These are phyloP conservation scores for Nephrotoma guestfalica DNA, from an alignment of 2,888 invertebrate species.

Conservation along the genomic window DNA sequence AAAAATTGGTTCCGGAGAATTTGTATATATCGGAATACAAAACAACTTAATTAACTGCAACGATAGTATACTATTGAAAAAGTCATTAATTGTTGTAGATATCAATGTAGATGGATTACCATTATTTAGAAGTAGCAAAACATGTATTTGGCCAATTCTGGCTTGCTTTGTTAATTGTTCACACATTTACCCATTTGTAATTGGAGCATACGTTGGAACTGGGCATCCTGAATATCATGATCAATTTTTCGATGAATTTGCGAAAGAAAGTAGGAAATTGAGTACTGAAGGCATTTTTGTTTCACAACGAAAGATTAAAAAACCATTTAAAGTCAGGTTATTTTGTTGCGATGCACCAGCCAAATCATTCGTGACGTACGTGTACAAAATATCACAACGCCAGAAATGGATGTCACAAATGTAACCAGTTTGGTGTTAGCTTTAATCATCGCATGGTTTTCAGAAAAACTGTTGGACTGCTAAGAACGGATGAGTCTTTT, in stretches of 20 bases:
- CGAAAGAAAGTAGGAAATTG: neutral
- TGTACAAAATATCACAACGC: neutral
- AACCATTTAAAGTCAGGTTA: neutral
- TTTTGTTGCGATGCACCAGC: neutral
- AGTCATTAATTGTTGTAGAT: constrained; percentile 1
- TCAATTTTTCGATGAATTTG: neutral
- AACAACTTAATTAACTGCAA: neutral
- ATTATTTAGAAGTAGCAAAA: constrained; percentile 6
- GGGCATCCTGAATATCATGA: neutral
- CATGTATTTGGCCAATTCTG: constrained; percentile 7
- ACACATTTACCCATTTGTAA: constrained; percentile 3
- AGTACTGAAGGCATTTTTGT: neutral
- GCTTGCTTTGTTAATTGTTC: neutral
- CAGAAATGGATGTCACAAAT: neutral
- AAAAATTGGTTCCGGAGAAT: neutral
- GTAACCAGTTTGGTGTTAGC: neutral
- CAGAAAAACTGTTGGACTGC: neutral
- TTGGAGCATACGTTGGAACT: constrained; percentile 2
- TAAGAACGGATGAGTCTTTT: neutral
- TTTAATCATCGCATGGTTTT: neutral
- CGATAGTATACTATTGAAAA: neutral
- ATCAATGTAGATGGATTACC: constrained; percentile 9
- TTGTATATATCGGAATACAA: neutral
- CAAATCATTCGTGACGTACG: neutral
- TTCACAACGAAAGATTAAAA: neutral